Evolutionary conservation across 2,888 invertebrate genomes (phyloP).

Genomic region (Philhelius pedissequus): DNA sequence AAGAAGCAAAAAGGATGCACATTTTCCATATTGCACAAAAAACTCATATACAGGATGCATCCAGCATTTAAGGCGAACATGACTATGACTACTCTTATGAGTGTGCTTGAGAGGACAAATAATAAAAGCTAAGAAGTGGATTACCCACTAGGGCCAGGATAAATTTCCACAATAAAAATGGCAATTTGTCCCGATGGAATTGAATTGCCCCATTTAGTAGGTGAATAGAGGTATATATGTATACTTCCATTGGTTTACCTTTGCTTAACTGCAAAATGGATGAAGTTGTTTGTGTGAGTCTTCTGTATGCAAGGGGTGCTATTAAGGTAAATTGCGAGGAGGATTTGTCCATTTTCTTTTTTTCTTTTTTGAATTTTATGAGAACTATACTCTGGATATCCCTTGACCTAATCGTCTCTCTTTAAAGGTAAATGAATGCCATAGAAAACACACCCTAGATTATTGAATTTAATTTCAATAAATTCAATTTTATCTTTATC

Average conservation of each 20-base stretch:
- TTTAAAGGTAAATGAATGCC: not conserved
- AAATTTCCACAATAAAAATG: constrained; percentile 63
- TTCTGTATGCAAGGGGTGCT: not conserved
- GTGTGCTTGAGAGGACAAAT: constrained; percentile 51
- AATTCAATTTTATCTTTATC: not conserved
- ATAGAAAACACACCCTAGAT: not conserved
- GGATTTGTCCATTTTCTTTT: not conserved
- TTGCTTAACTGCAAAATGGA: not conserved
- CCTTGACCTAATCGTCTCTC: not conserved
- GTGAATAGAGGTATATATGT: constrained; percentile 3
- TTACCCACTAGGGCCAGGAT: constrained; percentile 49
- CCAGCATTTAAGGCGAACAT: constrained; percentile 15
- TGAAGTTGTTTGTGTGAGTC: not conserved
- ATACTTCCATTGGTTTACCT: not conserved
- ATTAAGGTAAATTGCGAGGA: not conserved
- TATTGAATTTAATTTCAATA: constrained; percentile 2
- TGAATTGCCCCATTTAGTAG: constrained; percentile 47
- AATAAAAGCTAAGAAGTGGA: constrained; percentile 64
- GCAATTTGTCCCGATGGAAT: constrained; percentile 64
- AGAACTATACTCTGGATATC: not conserved
- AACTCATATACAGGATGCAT: not conserved
- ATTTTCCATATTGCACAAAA: not conserved
- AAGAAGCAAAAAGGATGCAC: constrained; percentile 27
- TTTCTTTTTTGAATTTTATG: not conserved
- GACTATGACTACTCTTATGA: constrained; percentile 19